Evolutionary conservation across 2,888 invertebrate species (phyloP), one percentile per base, ranked within the genome.

Genomic region (Rhagonycha fulva): DNA sequence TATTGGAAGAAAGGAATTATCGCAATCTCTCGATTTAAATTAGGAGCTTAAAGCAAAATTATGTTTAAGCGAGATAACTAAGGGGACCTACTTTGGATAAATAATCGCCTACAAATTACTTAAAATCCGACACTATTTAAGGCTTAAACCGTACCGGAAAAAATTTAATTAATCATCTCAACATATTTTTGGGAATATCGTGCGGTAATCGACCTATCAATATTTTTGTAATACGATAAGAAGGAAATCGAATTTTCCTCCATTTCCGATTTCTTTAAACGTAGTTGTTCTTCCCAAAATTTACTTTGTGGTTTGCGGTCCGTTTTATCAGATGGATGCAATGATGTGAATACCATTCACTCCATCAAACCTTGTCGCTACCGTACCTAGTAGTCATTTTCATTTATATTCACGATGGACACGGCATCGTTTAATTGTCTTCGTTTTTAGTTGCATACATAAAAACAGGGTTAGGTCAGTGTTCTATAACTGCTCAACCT

Each of bases 401-500:
- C 47, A 63, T 63, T 63, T n/a, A 63, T 24, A 66, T 66, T 66
- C 63, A 66, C n/a, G 63, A 24, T 26, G 63, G 26, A 26, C 24
- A n/a, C 26, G 63, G 12, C 63, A 66, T 23, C 24, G 24, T 24
- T 63, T 23, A 19, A 63, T 63, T 23, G 14, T 63, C 10, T 19
- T 63, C 12, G 12, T 63, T 26, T 66, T 66, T n/a, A 9, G 26
- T 66, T 66, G 63, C 63, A 66, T 12, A 66, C 23, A 66, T 23
- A 66, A 66, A 24, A 66, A 26, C 63, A 66, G 26, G 26, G 63
- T 66, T 66, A 66, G 63, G 63, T 66, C 63, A 66, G 63, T 66
- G 63, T 66, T 66, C 63, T 66, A 26, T 66, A 66, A 66, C 24
- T 66, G 19, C 63, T 24, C 63, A 66, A 66, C 63, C 63, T 66